phyloP scores from a whole-genome alignment of 2,888 invertebrate genomes.

The Amiota communis region DNA sequence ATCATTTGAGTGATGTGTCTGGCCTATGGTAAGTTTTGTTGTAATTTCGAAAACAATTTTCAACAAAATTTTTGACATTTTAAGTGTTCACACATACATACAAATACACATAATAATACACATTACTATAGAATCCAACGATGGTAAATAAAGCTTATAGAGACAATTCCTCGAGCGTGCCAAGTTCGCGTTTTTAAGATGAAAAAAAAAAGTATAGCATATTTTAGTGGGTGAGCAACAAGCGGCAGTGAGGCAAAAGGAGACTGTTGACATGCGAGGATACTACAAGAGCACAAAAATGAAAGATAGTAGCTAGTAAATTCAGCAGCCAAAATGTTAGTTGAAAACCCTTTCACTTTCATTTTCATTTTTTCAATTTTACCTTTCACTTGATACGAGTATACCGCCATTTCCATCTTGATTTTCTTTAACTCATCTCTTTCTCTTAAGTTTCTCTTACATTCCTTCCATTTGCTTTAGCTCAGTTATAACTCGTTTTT shows the following conservation, averaged over 20 bases:
- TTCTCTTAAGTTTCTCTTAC: neutral
- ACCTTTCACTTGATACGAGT: neutral
- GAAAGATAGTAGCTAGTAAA: too few relatives aligned
- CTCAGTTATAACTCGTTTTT: neutral
- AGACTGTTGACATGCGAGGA: too few relatives aligned
- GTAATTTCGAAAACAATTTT: conserved; percentile 11
- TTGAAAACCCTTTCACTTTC: conserved; percentile 15
- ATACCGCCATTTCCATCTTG: neutral
- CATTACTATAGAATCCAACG: neutral
- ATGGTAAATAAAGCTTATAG: too few relatives aligned
- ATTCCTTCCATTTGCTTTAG: neutral
- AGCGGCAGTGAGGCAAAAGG: too few relatives aligned
- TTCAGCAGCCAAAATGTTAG: neutral
- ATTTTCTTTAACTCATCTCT: too few relatives aligned
- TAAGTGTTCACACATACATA: conserved; percentile 17
- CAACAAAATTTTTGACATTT: conserved; percentile 26
- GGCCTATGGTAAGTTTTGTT: neutral
- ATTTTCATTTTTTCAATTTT: neutral
- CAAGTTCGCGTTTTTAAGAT: neutral
- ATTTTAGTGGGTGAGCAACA: conserved; percentile 1
- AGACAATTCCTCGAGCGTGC: neutral
- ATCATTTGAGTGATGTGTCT: conserved; percentile 2
- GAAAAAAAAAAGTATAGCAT: conserved; percentile 14
- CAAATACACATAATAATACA: neutral
- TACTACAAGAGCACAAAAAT: too few relatives aligned